Evolutionary conservation across 30 jellyfish, hydroid and myxozoan species (phyloP).

Genomic region (Aurelia sp.): DNA sequence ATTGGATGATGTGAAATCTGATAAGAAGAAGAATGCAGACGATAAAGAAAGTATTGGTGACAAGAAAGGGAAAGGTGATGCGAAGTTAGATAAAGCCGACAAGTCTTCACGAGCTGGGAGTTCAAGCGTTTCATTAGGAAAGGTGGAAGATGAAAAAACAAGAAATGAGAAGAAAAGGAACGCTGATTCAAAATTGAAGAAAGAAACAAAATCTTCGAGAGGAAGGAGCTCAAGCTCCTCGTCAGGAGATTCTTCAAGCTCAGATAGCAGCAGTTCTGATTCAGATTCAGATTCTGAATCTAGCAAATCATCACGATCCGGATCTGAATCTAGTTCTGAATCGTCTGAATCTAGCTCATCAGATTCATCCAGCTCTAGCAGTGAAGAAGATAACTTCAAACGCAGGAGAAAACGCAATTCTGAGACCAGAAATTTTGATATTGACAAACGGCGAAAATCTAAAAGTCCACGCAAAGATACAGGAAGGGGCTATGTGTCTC

Average conservation of each 20-base stretch:
- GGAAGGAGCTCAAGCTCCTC: constrained; percentile 6
- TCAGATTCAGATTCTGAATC: constrained; percentile 55
- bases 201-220: neutral
- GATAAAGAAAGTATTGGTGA: neutral
- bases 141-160: neutral
- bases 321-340: constrained; percentile 59
- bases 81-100: neutral
- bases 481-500: constrained; percentile 31
- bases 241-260: constrained; percentile 32
- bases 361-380: constrained; percentile 53
- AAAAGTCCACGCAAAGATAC: constrained; percentile 20
- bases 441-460: neutral
- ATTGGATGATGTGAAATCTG: neutral
- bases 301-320: constrained; percentile 21
- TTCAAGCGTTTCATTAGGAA: neutral
- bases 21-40: neutral
- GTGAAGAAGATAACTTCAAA: constrained; percentile 60
- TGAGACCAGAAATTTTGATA: neutral
- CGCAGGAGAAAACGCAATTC: constrained; percentile 46
- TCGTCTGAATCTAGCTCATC: constrained; percentile 37
- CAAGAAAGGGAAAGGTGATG: neutral
- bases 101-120: too few species aligned
- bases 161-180: neutral
- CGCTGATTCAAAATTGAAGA: constrained; percentile 13
- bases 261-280: constrained; percentile 44